Evolutionary conservation across 2,888 invertebrate species (phyloP), one percentile per base, ranked within the genome.

Genomic region (Terebella lapidaria): DNA sequence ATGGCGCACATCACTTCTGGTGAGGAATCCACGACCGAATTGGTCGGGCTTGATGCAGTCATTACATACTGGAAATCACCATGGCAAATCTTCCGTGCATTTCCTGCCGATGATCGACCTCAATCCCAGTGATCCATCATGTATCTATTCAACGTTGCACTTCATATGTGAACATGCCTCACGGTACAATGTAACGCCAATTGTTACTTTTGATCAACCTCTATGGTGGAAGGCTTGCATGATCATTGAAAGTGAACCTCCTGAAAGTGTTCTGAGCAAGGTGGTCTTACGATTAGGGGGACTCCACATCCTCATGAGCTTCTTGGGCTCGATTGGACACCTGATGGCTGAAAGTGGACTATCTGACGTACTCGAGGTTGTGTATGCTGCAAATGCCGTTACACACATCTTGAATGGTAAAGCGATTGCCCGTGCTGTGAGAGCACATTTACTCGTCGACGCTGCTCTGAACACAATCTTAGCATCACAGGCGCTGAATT

Each of bases 361-460:
- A 22, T 28, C 57, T 29, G 69, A 71, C 54, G 30, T 68, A 1
- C 49, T 70, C 3, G 64, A 64, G 45, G 47, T 55, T n/a, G 63
- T 68, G 10, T 71, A 65, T 69, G 67, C 68, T n/a, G 30, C 58
- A 30, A 65, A 68, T 49, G 62, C 65, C 15, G 68, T 72, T 1
- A 26, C 49, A 18, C 67, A 72, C 49, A 70, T 70, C 57, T 29
- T 70, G 25, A 58, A 58, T 56, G 67, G 71, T 20, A 72, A 71
- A 55, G 68, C 68, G 26, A 35, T 61, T 49, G 49, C 64, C 42
- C 47, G 67, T 52, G 65, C 69, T 27, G 49, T 68, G 2, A 54
- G 70, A 54, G 62, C 57, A 49, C 64, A 62, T 51, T 10, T 15
- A 18, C 10, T 15, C 10, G n/a, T n/a, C n/a, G n/a, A n/a, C n/a